Conservation (phyloP, 2,888 invertebrate genomes). For the Drosophila ustulata region DNA sequence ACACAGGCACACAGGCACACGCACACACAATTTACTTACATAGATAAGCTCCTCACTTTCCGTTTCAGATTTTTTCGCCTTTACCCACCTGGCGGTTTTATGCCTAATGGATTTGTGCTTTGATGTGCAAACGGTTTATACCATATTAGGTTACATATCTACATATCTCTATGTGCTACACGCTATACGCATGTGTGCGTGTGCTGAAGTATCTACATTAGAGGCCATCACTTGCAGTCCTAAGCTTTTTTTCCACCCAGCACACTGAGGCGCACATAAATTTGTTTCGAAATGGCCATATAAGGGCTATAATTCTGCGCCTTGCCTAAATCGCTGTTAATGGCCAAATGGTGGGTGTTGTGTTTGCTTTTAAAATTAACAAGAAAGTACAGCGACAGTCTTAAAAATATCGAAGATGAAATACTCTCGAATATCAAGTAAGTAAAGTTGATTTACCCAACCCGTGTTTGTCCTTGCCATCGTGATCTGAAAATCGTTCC, state of each 20-base stretch:
- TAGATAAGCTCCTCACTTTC: constrained; percentile 45
- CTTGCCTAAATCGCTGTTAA: constrained; percentile 61
- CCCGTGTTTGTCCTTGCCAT: too few relatives aligned
- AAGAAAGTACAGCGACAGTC: constrained; percentile 6
- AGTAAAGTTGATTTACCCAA: too few relatives aligned
- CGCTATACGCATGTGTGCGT: constrained; percentile 37
- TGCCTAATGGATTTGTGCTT: constrained; percentile 76
- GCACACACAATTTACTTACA: constrained; percentile 15
- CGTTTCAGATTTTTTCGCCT: constrained; percentile 25
- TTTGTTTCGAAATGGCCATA: constrained; percentile 62
- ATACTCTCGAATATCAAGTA: constrained; percentile 14
- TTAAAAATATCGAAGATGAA: background rate
- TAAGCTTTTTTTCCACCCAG: constrained; percentile 39
- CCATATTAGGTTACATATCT: constrained; percentile 39
- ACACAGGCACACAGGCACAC: background rate
- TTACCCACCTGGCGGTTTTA: constrained; percentile 45
- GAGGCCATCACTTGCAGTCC: constrained; percentile 67
- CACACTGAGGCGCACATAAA: constrained; percentile 55
- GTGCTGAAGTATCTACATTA: constrained; percentile 70
- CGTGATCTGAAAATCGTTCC: background rate
- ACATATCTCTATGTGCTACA: constrained; percentile 6
- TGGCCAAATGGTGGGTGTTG: constrained; percentile 49
- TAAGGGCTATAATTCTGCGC: constrained; percentile 43
- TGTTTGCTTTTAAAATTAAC: constrained; percentile 65
- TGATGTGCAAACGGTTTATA: constrained; percentile 68